phyloP scores from a whole-genome alignment of 1,140 invertebrate species.

The Hestina assimilis region DNA sequence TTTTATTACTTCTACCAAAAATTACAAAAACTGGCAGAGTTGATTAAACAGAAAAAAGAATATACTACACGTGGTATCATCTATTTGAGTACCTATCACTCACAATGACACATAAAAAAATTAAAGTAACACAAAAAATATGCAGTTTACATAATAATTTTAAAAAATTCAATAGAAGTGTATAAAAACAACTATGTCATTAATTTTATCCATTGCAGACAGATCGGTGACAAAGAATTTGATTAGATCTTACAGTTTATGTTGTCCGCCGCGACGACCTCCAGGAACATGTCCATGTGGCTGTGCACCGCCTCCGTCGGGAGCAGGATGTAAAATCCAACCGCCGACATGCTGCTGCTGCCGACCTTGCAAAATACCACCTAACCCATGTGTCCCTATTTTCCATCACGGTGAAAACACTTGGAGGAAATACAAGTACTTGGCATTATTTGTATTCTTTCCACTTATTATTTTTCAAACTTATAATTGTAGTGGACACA shows the following conservation, averaged over 20 bases:
- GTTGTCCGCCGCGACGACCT: conserved; percentile 40
- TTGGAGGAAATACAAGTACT: conserved; percentile 53
- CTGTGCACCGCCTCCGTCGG: conserved; percentile 28
- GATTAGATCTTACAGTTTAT: conserved; percentile 39
- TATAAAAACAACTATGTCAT: conserved; percentile 1
- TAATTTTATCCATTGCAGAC: background rate
- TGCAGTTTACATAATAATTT: background rate
- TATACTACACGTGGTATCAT: no score
- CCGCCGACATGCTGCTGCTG: conserved; percentile 39
- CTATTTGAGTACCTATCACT: no score
- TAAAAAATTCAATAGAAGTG: background rate
- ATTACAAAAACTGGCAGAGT: no score
- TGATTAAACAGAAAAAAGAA: no score
- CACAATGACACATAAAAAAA: no score
- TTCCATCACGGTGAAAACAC: conserved; percentile 48
- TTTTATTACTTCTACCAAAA: no score
- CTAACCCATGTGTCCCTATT: conserved; percentile 56
- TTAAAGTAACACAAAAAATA: background rate
- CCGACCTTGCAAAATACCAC: conserved; percentile 34
- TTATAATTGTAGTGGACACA: conserved; percentile 34
- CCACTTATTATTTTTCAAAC: conserved; percentile 54
- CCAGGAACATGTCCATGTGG: conserved; percentile 28
- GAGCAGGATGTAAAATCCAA: conserved; percentile 29
- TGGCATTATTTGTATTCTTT: conserved; percentile 49
- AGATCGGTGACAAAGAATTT: background rate